Conservation (phyloP, 1,140 invertebrate species). For the Anastrepha ludens region DNA sequence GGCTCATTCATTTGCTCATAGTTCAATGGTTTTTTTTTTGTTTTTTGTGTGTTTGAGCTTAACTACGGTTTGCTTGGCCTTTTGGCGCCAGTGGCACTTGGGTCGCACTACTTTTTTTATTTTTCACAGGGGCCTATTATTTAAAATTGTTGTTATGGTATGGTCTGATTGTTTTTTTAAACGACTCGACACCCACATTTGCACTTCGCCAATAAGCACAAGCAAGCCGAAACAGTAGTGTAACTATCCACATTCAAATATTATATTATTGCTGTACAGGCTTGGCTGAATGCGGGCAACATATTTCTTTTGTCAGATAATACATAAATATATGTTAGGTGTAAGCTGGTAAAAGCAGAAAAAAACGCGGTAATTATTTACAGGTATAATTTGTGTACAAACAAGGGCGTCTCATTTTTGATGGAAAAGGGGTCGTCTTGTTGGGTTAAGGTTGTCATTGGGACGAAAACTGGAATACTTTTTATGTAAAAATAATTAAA, state of each 20-base stretch:
- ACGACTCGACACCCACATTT: not conserved
- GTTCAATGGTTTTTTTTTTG: not conserved
- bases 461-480: too few relatives aligned
- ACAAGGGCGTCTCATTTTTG: too few relatives aligned
- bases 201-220: not conserved
- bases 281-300: too few relatives aligned
- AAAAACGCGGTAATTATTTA: too few relatives aligned
- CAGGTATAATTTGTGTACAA: too few relatives aligned
- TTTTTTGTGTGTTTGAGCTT: not conserved
- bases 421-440: too few relatives aligned
- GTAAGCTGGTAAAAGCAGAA: too few relatives aligned
- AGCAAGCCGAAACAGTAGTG: not conserved
- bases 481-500: too few relatives aligned
- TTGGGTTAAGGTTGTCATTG: too few relatives aligned
- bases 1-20: not conserved
- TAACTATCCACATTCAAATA: not conserved
- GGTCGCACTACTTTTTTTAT: not conserved
- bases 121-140: not conserved
- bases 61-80: not conserved
- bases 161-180: not conserved
- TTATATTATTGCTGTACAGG: not conserved
- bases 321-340: not conserved
- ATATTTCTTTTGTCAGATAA: not conserved
- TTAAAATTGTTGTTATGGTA: not conserved
- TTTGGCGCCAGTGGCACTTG: not conserved